phyloP scores from a whole-genome alignment of 2,113 vertebrate species.

The Xiphias gladius region DNA sequence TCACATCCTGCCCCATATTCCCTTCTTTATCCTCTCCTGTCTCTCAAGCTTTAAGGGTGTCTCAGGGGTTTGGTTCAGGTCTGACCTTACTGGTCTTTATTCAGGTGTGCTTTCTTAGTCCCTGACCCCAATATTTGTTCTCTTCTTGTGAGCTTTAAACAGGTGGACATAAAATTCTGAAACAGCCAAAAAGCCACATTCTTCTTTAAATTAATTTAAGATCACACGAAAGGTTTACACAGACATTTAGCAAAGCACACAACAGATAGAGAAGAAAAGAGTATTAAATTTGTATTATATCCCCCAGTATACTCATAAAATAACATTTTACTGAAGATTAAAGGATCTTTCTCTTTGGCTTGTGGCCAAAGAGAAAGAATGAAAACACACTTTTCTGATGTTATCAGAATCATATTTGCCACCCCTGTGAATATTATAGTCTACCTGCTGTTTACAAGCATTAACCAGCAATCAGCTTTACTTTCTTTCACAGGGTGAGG shows the following conservation, averaged over 20 bases:
- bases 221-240: slow-evolving; percentile 1
- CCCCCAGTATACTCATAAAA: not conserved
- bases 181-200: slow-evolving; percentile 9
- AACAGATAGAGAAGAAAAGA: not conserved
- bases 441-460: slow-evolving; percentile 31
- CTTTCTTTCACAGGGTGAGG: slow-evolving; percentile 8
- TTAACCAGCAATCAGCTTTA: slow-evolving; percentile 32
- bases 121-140: slow-evolving; percentile 17
- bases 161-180: slow-evolving; percentile 1
- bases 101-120: slow-evolving; percentile 15
- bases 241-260: slow-evolving; percentile 1
- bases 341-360: not conserved
- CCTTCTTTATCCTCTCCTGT: slow-evolving; percentile 43
- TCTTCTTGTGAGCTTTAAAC: slow-evolving; percentile 38
- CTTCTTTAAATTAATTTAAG: slow-evolving; percentile 2
- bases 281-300: slow-evolving; percentile 1
- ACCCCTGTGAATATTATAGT: slow-evolving; percentile 2
- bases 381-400: slow-evolving; percentile 5
- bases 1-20: slow-evolving; percentile 55
- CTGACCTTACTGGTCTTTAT: slow-evolving; percentile 39
- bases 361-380: too few relatives aligned
- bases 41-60: slow-evolving; percentile 48
- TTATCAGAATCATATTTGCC: not conserved
- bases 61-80: slow-evolving; percentile 35
- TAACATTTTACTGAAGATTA: slow-evolving; percentile 17